A percentile compares a stretch with the other conserved stretches of the same genome.
Evolutionary conservation across 2,113 vertebrate species (phyloP).

Genomic region (Heterotis niloticus): DNA sequence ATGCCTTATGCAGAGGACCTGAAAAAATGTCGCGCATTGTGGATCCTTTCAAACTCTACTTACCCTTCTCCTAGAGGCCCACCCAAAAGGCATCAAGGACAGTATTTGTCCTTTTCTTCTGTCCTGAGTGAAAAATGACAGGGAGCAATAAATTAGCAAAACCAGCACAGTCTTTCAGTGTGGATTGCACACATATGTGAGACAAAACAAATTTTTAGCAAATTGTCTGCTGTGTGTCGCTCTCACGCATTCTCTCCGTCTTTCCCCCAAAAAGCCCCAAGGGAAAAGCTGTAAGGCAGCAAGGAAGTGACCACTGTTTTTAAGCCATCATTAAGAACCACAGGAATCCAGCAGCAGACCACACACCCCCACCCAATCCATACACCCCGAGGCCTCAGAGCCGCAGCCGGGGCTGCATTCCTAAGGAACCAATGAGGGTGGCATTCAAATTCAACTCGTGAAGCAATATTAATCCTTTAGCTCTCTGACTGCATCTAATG

Average conservation of each 20-base stretch:
- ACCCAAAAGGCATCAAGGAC: no score
- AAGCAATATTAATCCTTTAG: conserved; percentile 17
- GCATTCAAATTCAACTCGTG: conserved; percentile 5
- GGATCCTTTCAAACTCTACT: not conserved
- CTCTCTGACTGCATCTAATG: conserved; percentile 51
- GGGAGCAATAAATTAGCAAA: no score
- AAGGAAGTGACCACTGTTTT: conserved; percentile 33
- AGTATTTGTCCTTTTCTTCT: no score
- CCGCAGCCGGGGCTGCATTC: conserved; percentile 48
- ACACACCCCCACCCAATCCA: conserved; percentile 30
- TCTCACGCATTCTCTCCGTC: conserved; percentile 5
- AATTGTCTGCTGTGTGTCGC: not conserved
- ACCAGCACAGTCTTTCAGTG: not conserved
- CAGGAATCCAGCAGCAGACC: conserved; percentile 31
- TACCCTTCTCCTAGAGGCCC: not conserved
- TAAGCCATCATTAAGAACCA: conserved; percentile 36
- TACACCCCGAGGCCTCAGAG: conserved; percentile 40
- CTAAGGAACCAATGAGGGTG: conserved; percentile 48
- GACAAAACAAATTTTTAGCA: not conserved
- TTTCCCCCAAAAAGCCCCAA: conserved; percentile 26
- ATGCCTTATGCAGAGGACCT: no score
- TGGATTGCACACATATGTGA: not conserved
- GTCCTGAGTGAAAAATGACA: not conserved
- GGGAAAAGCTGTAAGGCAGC: conserved; percentile 17
- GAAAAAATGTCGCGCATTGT: not conserved